Conservation (phyloP, 2,113 vertebrate species). For the Synchiropus splendidus region DNA sequence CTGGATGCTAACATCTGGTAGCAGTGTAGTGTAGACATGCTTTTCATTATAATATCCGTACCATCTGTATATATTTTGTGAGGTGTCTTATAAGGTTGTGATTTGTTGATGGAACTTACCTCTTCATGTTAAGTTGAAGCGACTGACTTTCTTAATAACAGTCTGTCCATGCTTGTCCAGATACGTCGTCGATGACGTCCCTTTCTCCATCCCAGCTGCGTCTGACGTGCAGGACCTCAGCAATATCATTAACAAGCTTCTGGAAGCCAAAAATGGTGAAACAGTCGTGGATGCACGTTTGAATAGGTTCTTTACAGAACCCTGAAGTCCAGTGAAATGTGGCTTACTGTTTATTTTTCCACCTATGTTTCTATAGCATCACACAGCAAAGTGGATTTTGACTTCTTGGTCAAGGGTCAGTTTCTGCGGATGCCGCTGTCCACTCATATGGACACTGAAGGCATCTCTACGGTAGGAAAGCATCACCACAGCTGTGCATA, state of each 20-base stretch:
- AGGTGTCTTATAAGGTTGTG: too few relatives aligned
- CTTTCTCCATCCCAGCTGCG: conserved; percentile 85
- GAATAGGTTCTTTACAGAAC: neutral
- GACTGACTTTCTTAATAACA: too few relatives aligned
- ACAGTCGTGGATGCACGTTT: neutral
- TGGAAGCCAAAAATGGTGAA: conserved; percentile 77
- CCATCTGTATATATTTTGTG: too few relatives aligned
- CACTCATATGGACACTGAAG: conserved; percentile 82
- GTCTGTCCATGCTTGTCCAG: conserved; percentile 58
- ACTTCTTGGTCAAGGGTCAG: conserved; percentile 91
- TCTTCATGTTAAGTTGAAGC: too few relatives aligned
- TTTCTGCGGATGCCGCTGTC: conserved; percentile 81
- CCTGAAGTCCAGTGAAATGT: too few relatives aligned
- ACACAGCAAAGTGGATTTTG: conserved; percentile 90
- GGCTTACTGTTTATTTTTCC: neutral
- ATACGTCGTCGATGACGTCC: conserved; percentile 82
- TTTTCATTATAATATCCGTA: too few relatives aligned
- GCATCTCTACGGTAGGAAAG: conserved; percentile 80
- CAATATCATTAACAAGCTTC: conserved; percentile 86
- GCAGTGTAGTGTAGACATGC: too few relatives aligned
- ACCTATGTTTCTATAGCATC: conserved; percentile 57
- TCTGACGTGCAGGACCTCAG: conserved; percentile 84
- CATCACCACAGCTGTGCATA: neutral
- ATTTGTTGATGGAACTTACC: too few relatives aligned
- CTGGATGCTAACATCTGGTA: conserved; percentile 3